Percentiles rank a stretch among this genome's conserved stretches.
These are phyloP conservation scores for Brenthis daphne DNA, from an alignment of 2,888 invertebrate genomes.

Conservation along the genomic window DNA sequence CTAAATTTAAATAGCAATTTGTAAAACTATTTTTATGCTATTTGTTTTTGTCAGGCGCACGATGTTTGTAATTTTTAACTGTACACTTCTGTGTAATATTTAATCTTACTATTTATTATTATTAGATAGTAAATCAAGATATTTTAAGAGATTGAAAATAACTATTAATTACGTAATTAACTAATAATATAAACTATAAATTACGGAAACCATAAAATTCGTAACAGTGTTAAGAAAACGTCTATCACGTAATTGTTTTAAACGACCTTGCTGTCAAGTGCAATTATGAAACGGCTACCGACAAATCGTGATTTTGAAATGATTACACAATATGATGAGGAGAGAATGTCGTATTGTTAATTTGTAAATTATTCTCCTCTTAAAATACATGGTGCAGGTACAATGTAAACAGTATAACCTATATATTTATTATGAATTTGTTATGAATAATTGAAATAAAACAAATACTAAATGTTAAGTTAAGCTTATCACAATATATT, in stretches of 20 bases:
- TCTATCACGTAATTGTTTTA: conserved; percentile 22
- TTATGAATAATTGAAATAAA: no score
- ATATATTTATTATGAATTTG: no score
- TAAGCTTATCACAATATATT: no score
- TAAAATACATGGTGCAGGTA: not conserved
- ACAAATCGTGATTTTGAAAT: conserved; percentile 26
- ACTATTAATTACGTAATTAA: not conserved
- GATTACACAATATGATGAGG: conserved; percentile 25
- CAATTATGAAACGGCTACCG: conserved; percentile 13
- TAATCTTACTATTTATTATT: not conserved
- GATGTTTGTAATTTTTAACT: no score
- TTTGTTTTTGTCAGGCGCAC: conserved; percentile 3
- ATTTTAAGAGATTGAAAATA: not conserved
- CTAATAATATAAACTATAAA: no score
- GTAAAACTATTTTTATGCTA: not conserved
- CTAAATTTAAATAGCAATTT: not conserved
- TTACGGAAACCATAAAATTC: conserved; percentile 4
- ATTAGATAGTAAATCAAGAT: no score
- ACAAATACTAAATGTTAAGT: no score
- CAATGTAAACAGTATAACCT: not conserved
- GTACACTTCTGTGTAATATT: not conserved
- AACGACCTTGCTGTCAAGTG: conserved; percentile 25
- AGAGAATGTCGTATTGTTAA: conserved; percentile 16
- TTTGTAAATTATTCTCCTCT: conserved; percentile 17
- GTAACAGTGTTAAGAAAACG: conserved; percentile 10